Evolutionary conservation across 2,113 vertebrate species (phyloP).

Genomic region (Fregetta grallaria): DNA sequence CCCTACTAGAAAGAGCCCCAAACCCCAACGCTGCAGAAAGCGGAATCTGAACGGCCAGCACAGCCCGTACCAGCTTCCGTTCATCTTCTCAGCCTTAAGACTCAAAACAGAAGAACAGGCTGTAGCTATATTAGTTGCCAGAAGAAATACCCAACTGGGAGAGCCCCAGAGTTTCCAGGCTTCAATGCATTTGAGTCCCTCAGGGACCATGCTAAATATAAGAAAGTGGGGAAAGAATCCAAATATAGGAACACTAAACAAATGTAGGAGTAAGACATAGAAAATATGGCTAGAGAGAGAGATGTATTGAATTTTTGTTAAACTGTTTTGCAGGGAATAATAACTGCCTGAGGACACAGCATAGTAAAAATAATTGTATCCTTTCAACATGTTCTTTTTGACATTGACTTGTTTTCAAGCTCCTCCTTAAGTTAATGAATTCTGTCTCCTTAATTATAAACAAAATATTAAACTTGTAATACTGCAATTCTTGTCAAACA

Average conservation of each 20-base stretch:
- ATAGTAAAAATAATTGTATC: background rate
- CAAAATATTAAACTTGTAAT: background rate
- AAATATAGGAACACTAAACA: background rate
- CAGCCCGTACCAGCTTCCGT: background rate
- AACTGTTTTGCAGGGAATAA: background rate
- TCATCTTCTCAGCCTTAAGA: background rate
- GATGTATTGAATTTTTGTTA: background rate
- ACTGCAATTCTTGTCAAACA: background rate
- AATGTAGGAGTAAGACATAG: background rate
- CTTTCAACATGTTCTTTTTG: background rate
- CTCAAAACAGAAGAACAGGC: background rate
- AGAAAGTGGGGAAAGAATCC: background rate
- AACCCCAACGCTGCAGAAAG: fast-evolving
- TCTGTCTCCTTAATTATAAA: background rate
- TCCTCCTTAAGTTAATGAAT: background rate
- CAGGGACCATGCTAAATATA: background rate
- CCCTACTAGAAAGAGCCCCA: background rate
- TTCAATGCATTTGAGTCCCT: background rate
- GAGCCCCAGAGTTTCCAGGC: background rate
- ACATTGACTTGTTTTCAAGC: background rate
- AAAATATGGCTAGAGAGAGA: background rate
- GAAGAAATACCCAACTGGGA: background rate
- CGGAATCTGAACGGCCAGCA: background rate
- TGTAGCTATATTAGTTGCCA: background rate
- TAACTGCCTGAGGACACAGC: background rate